Conservation (phyloP, 2,113 vertebrate species). For the Hippocampus comes region DNA sequence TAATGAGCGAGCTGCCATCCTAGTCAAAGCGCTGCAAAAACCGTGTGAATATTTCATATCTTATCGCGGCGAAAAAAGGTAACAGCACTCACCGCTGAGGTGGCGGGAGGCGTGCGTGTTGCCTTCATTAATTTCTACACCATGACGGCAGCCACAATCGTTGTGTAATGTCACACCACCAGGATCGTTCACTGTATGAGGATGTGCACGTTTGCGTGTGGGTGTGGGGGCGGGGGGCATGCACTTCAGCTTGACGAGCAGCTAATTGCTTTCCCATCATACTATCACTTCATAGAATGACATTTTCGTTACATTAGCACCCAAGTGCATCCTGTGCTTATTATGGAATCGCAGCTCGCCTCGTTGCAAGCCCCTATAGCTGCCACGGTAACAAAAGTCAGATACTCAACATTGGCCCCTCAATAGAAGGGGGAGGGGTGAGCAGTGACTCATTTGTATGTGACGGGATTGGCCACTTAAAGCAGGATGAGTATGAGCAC, state of each 20-base stretch:
- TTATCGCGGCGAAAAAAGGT: slow-evolving; percentile 66
- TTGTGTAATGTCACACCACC: slow-evolving; percentile 29
- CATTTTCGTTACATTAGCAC: slow-evolving; percentile 8
- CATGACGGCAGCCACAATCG: slow-evolving; percentile 38
- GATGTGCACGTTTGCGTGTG: slow-evolving; percentile 18
- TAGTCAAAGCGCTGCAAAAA: slow-evolving; percentile 61
- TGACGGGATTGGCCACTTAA: no score
- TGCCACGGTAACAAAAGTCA: not conserved
- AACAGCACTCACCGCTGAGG: slow-evolving; percentile 57
- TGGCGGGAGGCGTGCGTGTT: slow-evolving; percentile 58
- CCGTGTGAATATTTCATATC: slow-evolving; percentile 72
- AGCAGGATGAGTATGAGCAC: no score
- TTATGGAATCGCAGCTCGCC: not conserved
- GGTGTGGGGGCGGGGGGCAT: slow-evolving; percentile 18
- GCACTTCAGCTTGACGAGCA: slow-evolving; percentile 51
- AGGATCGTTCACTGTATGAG: slow-evolving; percentile 23
- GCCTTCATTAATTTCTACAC: slow-evolving; percentile 67
- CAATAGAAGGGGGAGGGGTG: no score
- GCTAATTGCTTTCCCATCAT: slow-evolving; percentile 59
- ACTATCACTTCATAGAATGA: not conserved
- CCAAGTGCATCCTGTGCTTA: slow-evolving; percentile 5
- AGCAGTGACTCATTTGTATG: no score
- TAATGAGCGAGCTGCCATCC: slow-evolving; percentile 69
- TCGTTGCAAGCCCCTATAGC: slow-evolving; percentile 2
- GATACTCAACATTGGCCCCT: no score